Percentiles rank a stretch among this genome's conserved stretches.
Conservation (phyloP, 2,113 vertebrate genomes). For the Chaetodon trifascialis region DNA sequence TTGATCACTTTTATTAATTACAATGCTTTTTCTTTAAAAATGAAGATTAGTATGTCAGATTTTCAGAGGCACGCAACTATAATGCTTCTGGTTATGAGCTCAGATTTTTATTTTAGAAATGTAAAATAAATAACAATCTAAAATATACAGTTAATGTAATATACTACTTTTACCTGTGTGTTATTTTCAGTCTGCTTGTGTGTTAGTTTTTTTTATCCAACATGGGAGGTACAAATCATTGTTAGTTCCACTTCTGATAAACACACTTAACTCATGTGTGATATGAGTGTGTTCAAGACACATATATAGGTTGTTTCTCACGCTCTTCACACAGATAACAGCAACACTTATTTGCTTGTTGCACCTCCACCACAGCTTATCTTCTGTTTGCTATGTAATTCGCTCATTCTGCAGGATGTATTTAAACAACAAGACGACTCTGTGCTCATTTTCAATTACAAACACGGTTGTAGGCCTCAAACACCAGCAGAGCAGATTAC, state of each 20-base stretch:
- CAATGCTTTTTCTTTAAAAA: too few relatives aligned
- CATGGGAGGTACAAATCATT: background rate
- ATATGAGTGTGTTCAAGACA: background rate
- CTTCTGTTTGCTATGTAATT: constrained; percentile 54
- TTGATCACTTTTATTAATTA: background rate
- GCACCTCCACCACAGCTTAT: constrained; percentile 18
- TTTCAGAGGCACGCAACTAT: too few relatives aligned
- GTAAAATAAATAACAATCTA: background rate
- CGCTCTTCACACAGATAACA: constrained; percentile 6
- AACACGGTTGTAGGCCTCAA: background rate
- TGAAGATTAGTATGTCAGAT: too few relatives aligned
- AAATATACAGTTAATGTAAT: background rate
- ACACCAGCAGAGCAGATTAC: constrained; percentile 33
- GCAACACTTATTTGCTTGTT: background rate
- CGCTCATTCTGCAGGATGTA: constrained; percentile 11
- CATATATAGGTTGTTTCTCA: background rate
- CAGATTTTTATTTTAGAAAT: background rate
- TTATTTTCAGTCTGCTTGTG: background rate
- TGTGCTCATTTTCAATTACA: constrained; percentile 37
- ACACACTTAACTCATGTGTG: background rate
- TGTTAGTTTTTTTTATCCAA: background rate
- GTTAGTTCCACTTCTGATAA: too few relatives aligned
- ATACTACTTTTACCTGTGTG: background rate
- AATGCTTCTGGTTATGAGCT: background rate
- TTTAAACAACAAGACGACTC: constrained; percentile 17